Base-by-base conservation (phyloP, 2,797 vertebrate genomes). In the Alcedo atthis region DNA sequence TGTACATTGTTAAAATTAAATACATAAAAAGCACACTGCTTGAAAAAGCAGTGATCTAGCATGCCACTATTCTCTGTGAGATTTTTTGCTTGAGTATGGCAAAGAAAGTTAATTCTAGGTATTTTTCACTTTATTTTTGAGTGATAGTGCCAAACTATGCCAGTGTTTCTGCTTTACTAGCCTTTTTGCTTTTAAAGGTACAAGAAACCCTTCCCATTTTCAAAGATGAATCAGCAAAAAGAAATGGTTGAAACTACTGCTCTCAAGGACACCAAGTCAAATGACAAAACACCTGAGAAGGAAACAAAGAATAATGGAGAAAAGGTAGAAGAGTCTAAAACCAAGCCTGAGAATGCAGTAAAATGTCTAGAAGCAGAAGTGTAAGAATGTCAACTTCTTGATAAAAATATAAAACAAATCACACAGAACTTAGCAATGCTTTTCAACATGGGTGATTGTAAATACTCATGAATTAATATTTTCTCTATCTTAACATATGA, bases 301-400 rank as follows among this genome's bases (percentile, higher is more conserved):
- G 96, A 97, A 94, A 67, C 90, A 78, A 96, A 95, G 42, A 96
- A 96, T 87, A 97, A 90, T 45, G 96, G 93, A 21, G 97, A 96
- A 94, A 97, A 93, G 15, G 24, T 71, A 83, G 97, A 97, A 92
- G 97, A 97, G 28, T 69, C 88, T 71, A 96, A 96, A 91, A 82
- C 63, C 73, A 95, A 93, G 53, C 81, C 92, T 35, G 97, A 96
- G 87, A 68, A 88, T 26, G 75, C 96, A 68, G 97, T 97, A 89
- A 96, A 97, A 87, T 98, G 97, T 94, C 64, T 98, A 75, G 98
- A 98, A 96, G 98, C 97, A 69, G 98, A 98, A 95, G 98, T 98
- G 91, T 98, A 97, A 93, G 20, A 37, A 91, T 16, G 19, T 58
- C 42, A 25, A 51, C 6, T 77, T 68, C 45, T 62, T 86, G 57